Conservation (phyloP, 2,113 vertebrate species). For the Merops nubicus region DNA sequence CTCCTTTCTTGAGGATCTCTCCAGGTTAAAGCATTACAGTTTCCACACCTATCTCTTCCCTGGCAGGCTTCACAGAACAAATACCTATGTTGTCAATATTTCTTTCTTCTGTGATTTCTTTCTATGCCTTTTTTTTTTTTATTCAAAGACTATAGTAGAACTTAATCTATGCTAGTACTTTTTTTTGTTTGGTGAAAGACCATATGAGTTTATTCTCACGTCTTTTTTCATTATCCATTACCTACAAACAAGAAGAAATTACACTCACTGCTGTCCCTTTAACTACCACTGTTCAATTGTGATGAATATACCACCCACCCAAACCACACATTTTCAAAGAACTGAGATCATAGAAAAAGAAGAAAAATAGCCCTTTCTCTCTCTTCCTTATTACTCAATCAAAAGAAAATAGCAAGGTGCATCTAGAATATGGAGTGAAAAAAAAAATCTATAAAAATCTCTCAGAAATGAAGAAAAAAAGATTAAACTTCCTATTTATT, state of each 20-base stretch:
- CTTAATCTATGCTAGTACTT: background rate
- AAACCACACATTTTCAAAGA: background rate
- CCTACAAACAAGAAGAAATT: background rate
- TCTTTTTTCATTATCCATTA: background rate
- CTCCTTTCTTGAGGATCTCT: background rate
- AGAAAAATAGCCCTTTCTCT: background rate
- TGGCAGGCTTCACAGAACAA: background rate
- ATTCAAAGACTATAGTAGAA: background rate
- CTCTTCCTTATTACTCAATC: background rate
- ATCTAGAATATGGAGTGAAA: background rate
- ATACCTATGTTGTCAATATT: background rate
- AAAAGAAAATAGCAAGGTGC: slow-evolving; percentile 10
- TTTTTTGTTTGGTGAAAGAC: background rate
- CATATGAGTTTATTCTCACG: background rate
- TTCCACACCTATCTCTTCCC: background rate
- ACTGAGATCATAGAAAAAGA: background rate
- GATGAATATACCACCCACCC: background rate
- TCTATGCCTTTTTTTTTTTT: background rate
- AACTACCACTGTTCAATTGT: background rate
- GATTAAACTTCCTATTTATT: slow-evolving; percentile 44
- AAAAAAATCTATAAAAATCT: background rate
- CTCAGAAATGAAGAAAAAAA: slow-evolving; percentile 7
- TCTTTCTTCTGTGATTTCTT: background rate
- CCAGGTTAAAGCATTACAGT: background rate
- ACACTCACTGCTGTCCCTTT: background rate